Conservation (phyloP, 1,140 invertebrate species). For the Lepidostoma basale region DNA sequence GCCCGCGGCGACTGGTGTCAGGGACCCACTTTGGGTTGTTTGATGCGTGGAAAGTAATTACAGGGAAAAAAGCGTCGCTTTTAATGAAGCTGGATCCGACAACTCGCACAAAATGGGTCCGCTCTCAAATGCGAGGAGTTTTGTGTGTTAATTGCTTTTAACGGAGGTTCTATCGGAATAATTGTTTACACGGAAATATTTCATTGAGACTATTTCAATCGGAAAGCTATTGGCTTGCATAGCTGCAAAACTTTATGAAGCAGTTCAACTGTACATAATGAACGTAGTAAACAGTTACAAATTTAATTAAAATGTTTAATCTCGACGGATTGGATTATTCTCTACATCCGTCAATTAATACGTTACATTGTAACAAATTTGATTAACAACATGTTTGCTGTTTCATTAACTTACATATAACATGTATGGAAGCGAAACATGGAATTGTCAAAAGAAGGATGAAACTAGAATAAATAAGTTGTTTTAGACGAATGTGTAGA, state of each 20-base stretch:
- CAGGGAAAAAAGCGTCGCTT: constrained; percentile 24
- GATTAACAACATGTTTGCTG: too few relatives aligned
- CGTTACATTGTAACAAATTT: too few relatives aligned
- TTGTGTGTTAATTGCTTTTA: constrained; percentile 25
- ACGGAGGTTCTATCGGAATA: constrained; percentile 1
- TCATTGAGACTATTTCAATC: constrained; percentile 2
- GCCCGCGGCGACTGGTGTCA: constrained; percentile 18
- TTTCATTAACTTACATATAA: too few relatives aligned
- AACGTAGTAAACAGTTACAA: too few relatives aligned
- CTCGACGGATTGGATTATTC: too few relatives aligned
- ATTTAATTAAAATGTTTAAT: too few relatives aligned
- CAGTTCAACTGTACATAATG: too few relatives aligned
- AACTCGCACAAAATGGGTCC: neutral
- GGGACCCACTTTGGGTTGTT: constrained; percentile 19
- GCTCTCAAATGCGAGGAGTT: neutral
- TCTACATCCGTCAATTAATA: too few relatives aligned
- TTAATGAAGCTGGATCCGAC: constrained; percentile 3
- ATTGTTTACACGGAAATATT: constrained; percentile 7
- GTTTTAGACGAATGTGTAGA: too few relatives aligned
- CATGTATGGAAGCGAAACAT: too few relatives aligned
- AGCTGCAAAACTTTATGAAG: neutral
- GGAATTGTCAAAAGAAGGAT: too few relatives aligned
- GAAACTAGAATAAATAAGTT: too few relatives aligned
- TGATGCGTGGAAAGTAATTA: constrained; percentile 31
- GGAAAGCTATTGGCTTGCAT: neutral